Evolutionary conservation across 2,888 invertebrate genomes (phyloP), one percentile per base, ranked within the genome.

Genomic region (Hemithea aestivaria): DNA sequence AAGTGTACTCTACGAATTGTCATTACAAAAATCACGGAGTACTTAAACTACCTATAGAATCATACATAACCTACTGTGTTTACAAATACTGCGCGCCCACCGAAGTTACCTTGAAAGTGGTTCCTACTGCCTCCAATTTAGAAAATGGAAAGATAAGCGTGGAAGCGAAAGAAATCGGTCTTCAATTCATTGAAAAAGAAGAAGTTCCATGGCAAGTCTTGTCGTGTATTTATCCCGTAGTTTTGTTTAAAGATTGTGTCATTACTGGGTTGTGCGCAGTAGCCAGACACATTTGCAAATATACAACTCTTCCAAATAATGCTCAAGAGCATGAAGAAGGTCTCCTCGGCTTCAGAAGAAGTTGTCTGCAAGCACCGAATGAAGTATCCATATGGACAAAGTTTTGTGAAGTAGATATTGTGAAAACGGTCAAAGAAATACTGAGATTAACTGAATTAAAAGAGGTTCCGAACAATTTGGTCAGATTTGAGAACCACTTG

Each of bases 341-440:
- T 10, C 73, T 96, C 25, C 81, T 96, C 7, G 96, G 96, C 1
- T 96, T 96, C 62, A 91, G 95, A 43, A 90, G 90, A 45, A 90
- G 93, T 34, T 96, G 96, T 62, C 81, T 96, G 7, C 89, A 94
- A 58, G 93, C 96, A 1, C 95, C 95, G 34, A 92, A 95, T 12
- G 96, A 96, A 78, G 89, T 91, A 6, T 96, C 96, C 6, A 87
- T 94, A 23, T 97, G 96, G 97, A 97, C 97, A 0, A 93, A 93
- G 61, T 96, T 96, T 69, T 97, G 97, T 85, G 97, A 97, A 87
- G 88, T 94, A 2, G 94, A 96, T 65, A 81, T 96, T 26, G 89
- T 94, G 7, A 70, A 80, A 34, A 89, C 91, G 1, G 76, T 92
- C 0, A 88, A 88, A 44, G 59, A 76, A n/a, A 52, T 90, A 30